Evolutionary conservation across 2,797 vertebrate genomes (phyloP), one percentile per base, ranked within the genome.

Genomic region (Psittacula echo): DNA sequence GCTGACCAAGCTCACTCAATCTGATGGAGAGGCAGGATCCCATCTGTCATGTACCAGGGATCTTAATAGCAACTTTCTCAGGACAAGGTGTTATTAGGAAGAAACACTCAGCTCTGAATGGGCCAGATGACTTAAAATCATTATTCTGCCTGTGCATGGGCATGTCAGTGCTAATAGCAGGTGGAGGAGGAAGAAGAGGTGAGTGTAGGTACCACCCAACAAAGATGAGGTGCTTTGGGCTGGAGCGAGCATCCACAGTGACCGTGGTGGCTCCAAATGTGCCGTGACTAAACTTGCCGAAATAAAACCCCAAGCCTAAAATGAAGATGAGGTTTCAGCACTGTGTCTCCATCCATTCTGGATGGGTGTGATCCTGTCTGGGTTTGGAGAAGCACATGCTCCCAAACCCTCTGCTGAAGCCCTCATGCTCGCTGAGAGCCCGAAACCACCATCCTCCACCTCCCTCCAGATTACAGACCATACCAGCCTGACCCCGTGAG

Each of bases 401-500:
- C 53, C 12, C 44, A 45, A 62, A n/a, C 27, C 42, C 14, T 54
- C 41, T 42, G 23, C 61, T 53, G 65, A 77, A 87, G 45, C 14
- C 61, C 9, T 87, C 13, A 2, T 7, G 18, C 79, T 75, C 4
- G 1, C 62, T 60, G 70, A 42, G 61, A 92, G 45, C 74, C 42
- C 2, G 0, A 90, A 95, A 87, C 89, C 94, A 66, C 83, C n/a
- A 1, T 87, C 56, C 56, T 90, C 81, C 42, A 2, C 88, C 88
- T 89, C 67, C 51, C 24, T 89, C 62, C 83, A 87, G 86, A 94
- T 94, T 87, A 94, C 56, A 95, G 92, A 77, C 71, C 47, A 3
- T 37, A 54, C 39, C 47, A 68, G 83, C 83, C 80, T 87, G 92
- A 92, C 48, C 90, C 89, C 1, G 23, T 89, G 83, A 30, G 42